phyloP scores from a whole-genome alignment of 2,888 invertebrate species.

The Salpingus planirostris region DNA sequence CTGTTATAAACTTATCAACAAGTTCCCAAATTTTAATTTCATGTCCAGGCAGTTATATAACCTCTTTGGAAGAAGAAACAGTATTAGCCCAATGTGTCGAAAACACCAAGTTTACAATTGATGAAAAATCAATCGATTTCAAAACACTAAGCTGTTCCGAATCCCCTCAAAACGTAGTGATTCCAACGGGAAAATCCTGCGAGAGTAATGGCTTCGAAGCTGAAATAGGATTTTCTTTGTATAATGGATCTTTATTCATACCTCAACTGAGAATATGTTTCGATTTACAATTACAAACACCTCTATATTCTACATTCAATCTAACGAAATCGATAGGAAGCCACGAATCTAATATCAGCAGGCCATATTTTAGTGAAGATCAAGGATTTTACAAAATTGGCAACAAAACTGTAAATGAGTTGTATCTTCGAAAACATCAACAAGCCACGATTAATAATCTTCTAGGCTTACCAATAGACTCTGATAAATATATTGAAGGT shows the following conservation, averaged over 20 bases:
- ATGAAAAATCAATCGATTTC: constrained; percentile 29
- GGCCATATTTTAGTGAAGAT: constrained; percentile 44
- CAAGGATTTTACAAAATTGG: constrained; percentile 43
- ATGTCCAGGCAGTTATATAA: constrained; percentile 18
- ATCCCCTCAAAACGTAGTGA: constrained; percentile 39
- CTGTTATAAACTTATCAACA: background rate
- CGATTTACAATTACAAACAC: constrained; percentile 43
- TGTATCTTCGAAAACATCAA: constrained; percentile 31
- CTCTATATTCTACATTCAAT: constrained; percentile 47
- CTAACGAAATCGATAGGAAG: constrained; percentile 43
- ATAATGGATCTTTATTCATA: constrained; percentile 40
- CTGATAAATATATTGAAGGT: constrained; percentile 42
- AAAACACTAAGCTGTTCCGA: constrained; percentile 40
- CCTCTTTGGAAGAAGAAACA: constrained; percentile 9
- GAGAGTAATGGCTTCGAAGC: constrained; percentile 41
- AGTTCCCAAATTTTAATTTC: constrained; percentile 14
- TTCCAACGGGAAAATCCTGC: constrained; percentile 40
- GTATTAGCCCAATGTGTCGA: constrained; percentile 23
- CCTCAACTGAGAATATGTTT: constrained; percentile 48
- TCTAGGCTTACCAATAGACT: constrained; percentile 23
- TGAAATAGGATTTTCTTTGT: constrained; percentile 47
- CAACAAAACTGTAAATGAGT: constrained; percentile 22
- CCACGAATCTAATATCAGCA: constrained; percentile 42
- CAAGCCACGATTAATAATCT: constrained; percentile 28
- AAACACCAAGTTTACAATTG: constrained; percentile 20